Base-by-base conservation (phyloP, 2,888 invertebrate species). In the Chymomyza caudatula region DNA sequence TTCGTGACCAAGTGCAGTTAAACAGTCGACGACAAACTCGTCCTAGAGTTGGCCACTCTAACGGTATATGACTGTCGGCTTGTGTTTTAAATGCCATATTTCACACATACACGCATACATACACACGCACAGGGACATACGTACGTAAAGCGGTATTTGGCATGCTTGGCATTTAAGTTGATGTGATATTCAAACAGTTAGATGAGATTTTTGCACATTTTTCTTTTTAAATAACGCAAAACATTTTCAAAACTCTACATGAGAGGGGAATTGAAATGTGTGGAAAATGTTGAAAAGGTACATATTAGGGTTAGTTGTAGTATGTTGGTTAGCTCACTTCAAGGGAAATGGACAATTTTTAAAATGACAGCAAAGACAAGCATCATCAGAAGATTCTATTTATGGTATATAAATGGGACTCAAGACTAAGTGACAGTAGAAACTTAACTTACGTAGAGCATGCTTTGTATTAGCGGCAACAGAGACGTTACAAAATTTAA, bases 1-100 rank as follows among this genome's bases (percentile, higher is more conserved):
- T 86, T 82, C 85, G 85, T 86, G 85, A 86, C 85, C 83, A 81
- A 86, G 83, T 80, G 87, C 87, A 82, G 80, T 86, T 82, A 82
- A 86, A 78, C 67, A 82, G 78, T 68, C 76, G 71, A 75, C 85
- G 74, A 78, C 85, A 74, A 78, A 75, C 80, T 29, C 15, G 17
- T 3, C 11, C 11, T 37, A 11, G 29, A 37, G 19, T 47, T 42
- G 73, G 71, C 53, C 69, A 60, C 67, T 52, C 25, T 4, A 6
- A 17, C 20, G 6, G n/a, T 25, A 53, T 25, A 53, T 25, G 23
- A n/a, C 57, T 51, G 55, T 59, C 61, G 53, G 65, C 60, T 73
- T 81, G 69, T 85, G 20, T 53, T 53, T 70, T 63, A 60, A 68
- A 71, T 74, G 58, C 70, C 72, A 61, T 59, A 70, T 69, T 54